Conservation (phyloP, 2,888 invertebrate species). For the Ennomos fuscantarius region DNA sequence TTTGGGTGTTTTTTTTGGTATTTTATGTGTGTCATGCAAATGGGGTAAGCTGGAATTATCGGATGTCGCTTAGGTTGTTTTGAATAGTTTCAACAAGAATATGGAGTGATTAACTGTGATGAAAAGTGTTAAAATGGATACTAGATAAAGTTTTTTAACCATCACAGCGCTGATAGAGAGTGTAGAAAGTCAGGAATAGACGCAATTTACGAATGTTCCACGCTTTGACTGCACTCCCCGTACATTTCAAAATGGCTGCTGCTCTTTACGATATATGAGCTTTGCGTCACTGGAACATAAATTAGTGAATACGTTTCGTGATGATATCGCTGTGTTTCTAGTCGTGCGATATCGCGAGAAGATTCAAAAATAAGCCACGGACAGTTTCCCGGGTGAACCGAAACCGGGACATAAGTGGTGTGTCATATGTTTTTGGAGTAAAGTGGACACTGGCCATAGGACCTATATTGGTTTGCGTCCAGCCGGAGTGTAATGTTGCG, state of each 20-base stretch:
- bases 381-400: slow-evolving; percentile 63
- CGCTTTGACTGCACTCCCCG: slow-evolving; percentile 85
- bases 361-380: slow-evolving; percentile 66
- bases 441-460: slow-evolving; percentile 81
- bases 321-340: slow-evolving; percentile 70
- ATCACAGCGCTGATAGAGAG: slow-evolving; percentile 59
- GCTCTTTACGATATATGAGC: slow-evolving; percentile 85
- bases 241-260: slow-evolving; percentile 87
- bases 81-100: slow-evolving; percentile 82
- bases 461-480: slow-evolving; percentile 82
- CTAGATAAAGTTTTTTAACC: slow-evolving; percentile 71
- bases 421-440: slow-evolving; percentile 84
- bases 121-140: slow-evolving; percentile 77
- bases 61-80: slow-evolving; percentile 86
- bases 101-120: slow-evolving; percentile 79
- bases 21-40: slow-evolving; percentile 91
- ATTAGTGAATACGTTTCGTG: slow-evolving; percentile 77
- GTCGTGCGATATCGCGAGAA: slow-evolving; percentile 72
- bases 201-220: slow-evolving; percentile 82
- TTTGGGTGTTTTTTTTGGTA: slow-evolving; percentile 83
- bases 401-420: slow-evolving; percentile 74
- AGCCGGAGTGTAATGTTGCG: slow-evolving; percentile 81
- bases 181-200: slow-evolving; percentile 62
- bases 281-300: slow-evolving; percentile 86
- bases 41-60: slow-evolving; percentile 88